Conservation (phyloP, 30 jellyfish, hydroid and myxozoan genomes). For the Cassiopea andromeda region DNA sequence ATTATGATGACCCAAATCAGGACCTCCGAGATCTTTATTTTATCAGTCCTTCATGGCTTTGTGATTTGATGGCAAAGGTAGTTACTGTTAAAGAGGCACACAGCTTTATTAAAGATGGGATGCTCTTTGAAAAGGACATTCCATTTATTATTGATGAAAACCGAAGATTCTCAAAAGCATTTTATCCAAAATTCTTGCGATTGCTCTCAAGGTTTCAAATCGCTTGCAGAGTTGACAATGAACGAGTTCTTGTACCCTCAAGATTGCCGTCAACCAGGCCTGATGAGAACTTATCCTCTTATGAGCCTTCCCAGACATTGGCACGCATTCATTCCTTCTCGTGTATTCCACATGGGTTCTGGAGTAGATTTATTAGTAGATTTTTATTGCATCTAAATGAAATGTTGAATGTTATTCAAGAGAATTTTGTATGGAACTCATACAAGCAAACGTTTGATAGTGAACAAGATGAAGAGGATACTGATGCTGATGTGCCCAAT, state of each 20-base stretch:
- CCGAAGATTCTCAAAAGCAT: slow-evolving; percentile 61
- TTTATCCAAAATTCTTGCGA: slow-evolving; percentile 82
- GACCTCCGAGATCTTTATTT: slow-evolving; percentile 83
- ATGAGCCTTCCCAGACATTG: slow-evolving; percentile 51
- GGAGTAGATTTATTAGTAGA: slow-evolving; percentile 95
- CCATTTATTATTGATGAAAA: slow-evolving; percentile 50
- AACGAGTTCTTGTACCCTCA: slow-evolving; percentile 89
- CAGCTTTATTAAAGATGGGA: slow-evolving; percentile 77
- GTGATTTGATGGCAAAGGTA: slow-evolving; percentile 88
- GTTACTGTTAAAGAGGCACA: slow-evolving; percentile 90
- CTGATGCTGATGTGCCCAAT: background rate
- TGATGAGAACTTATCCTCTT: background rate
- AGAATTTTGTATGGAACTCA: background rate
- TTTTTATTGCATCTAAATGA: slow-evolving; percentile 75
- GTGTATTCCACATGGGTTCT: slow-evolving; percentile 94
- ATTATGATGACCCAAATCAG: slow-evolving; percentile 93
- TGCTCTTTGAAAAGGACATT: slow-evolving; percentile 44
- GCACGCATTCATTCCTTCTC: slow-evolving; percentile 75
- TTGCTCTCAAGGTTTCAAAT: slow-evolving; percentile 89
- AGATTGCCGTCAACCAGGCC: slow-evolving; percentile 66
- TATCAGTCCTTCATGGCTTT: slow-evolving; percentile 96
- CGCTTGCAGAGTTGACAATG: slow-evolving; percentile 91
- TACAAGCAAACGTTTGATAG: background rate
- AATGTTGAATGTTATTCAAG: slow-evolving; percentile 56
- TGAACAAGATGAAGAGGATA: background rate